Evolutionary conservation across 2,113 vertebrate genomes (phyloP).

Genomic region (Phyllostomus hastatus): DNA sequence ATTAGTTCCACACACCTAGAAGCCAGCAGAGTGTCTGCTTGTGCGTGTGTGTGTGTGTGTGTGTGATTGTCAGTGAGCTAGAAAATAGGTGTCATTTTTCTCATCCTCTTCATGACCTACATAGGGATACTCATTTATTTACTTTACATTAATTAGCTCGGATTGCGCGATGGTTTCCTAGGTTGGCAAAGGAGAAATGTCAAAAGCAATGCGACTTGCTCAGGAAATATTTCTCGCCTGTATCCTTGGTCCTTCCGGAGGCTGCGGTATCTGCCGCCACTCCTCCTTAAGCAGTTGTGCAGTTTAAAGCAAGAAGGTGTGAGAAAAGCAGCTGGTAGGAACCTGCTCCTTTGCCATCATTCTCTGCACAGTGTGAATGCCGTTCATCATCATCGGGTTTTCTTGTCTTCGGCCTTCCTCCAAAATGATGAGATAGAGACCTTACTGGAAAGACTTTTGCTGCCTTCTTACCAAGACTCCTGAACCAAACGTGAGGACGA

Average conservation of each 20-base stretch:
- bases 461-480: background rate
- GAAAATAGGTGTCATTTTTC: slow-evolving; percentile 50
- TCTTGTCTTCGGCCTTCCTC: background rate
- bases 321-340: background rate
- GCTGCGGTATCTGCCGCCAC: background rate
- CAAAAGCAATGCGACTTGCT: background rate
- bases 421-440: background rate
- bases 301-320: background rate
- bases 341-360: background rate
- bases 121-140: slow-evolving; percentile 33
- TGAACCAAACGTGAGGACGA: background rate
- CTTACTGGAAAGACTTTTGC: background rate
- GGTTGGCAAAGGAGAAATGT: background rate
- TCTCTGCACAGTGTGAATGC: background rate
- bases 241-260: background rate
- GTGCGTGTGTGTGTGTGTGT: background rate
- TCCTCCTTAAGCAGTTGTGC: background rate
- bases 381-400: background rate
- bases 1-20: slow-evolving; percentile 63
- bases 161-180: background rate
- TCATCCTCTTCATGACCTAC: slow-evolving; percentile 51
- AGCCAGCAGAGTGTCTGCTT: background rate
- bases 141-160: slow-evolving; percentile 34
- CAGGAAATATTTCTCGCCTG: background rate
- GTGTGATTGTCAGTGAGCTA: slow-evolving; percentile 36